These are phyloP conservation scores for Pontoporia blainvillei DNA, from an alignment of 2,113 vertebrate genomes.

Conservation along the genomic window DNA sequence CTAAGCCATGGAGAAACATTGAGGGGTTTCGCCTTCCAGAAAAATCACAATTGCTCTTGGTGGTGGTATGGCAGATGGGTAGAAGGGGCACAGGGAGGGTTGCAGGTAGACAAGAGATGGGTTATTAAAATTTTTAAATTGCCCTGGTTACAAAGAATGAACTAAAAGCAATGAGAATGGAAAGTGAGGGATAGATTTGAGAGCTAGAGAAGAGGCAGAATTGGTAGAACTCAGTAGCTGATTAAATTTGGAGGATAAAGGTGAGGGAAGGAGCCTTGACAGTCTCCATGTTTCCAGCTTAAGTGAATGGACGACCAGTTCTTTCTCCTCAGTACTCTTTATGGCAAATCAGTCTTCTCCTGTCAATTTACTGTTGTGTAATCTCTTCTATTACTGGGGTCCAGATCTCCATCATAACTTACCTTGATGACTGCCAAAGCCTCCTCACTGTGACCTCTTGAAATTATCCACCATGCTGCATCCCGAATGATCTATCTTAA, in stretches of 20 bases:
- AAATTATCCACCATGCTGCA: not conserved
- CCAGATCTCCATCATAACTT: not conserved
- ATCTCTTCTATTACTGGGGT: not conserved
- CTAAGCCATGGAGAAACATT: not conserved
- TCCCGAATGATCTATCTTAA: not conserved
- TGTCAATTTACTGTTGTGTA: not conserved
- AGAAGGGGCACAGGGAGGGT: not conserved
- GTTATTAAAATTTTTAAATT: not conserved
- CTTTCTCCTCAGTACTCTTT: not conserved
- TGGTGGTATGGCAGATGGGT: not conserved
- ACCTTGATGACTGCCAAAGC: not conserved
- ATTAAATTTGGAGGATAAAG: not conserved
- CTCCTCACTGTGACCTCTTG: not conserved
- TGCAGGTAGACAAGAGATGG: not conserved
- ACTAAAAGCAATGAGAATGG: not conserved
- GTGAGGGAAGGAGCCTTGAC: not conserved
- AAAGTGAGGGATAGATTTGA: not conserved
- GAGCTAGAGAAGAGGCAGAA: not conserved
- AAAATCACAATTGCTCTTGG: not conserved
- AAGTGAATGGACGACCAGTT: not conserved
- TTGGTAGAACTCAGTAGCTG: not conserved
- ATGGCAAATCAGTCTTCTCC: not conserved
- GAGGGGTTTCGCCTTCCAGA: not conserved
- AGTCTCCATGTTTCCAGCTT: not conserved
- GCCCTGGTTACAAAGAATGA: not conserved